Conservation (phyloP, 2,888 invertebrate species). For the Penaeus monodon region DNA sequence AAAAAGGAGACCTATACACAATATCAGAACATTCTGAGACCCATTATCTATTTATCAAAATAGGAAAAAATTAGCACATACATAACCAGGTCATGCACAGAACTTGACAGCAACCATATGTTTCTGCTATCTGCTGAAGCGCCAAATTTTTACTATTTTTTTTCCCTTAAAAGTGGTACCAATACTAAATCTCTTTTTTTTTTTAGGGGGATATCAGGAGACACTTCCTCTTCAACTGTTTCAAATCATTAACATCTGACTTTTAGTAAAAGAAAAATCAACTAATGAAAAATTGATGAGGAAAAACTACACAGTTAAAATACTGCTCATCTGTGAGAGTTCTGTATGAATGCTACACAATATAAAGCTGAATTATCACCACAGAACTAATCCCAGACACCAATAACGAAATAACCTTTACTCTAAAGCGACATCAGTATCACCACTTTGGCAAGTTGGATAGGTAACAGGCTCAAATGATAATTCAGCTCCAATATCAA, state of each 20-base stretch:
- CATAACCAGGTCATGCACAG: background rate
- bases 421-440: slow-evolving; percentile 13
- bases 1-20: background rate
- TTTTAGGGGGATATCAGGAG: too few species aligned
- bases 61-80: background rate
- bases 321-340: slow-evolving; percentile 18
- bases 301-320: slow-evolving; percentile 20
- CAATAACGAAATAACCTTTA: slow-evolving; percentile 6
- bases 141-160: too few species aligned
- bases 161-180: too few species aligned
- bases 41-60: background rate
- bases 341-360: background rate
- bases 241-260: background rate
- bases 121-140: too few species aligned
- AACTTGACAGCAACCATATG: background rate
- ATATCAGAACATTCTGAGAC: background rate
- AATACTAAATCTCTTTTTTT: too few species aligned
- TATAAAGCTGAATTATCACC: slow-evolving; percentile 1
- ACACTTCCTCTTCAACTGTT: too few species aligned
- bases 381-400: slow-evolving; percentile 3
- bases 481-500: slow-evolving; percentile 8
- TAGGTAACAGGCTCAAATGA: slow-evolving; percentile 9
- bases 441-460: slow-evolving; percentile 13
- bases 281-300: slow-evolving; percentile 7
- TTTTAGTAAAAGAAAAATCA: background rate